Evolutionary conservation across 2,797 vertebrate species (phyloP).

Genomic region (Adelosebastes latens): DNA sequence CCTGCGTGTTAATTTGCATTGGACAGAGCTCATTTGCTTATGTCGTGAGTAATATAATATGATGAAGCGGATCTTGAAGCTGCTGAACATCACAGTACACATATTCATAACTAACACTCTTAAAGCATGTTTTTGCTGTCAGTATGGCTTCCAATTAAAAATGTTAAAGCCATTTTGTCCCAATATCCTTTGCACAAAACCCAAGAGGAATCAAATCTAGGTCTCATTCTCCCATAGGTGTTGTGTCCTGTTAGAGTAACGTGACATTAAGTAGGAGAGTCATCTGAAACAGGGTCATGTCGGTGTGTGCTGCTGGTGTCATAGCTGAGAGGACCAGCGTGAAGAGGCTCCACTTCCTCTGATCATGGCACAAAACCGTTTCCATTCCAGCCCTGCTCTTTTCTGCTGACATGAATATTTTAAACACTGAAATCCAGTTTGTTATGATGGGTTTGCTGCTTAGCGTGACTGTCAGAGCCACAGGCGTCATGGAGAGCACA

Average conservation of each 20-base stretch:
- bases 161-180: conserved; percentile 40
- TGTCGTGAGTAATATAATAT: conserved; percentile 13
- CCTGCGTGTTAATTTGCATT: conserved; percentile 57
- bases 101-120: conserved; percentile 2
- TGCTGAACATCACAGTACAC: not conserved
- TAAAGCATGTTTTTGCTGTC: conserved; percentile 5
- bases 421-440: conserved; percentile 67
- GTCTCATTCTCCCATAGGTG: conserved; percentile 62
- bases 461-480: conserved; percentile 59
- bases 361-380: conserved; percentile 53
- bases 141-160: conserved; percentile 26
- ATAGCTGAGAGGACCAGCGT: conserved; percentile 36
- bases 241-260: conserved; percentile 54
- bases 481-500: conserved; percentile 25
- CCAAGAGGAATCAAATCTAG: conserved; percentile 59
- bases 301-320: conserved; percentile 45
- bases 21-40: conserved; percentile 50
- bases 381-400: conserved; percentile 51
- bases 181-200: conserved; percentile 40
- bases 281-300: conserved; percentile 69
- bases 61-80: conserved; percentile 9
- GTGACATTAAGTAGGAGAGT: conserved; percentile 64
- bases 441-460: conserved; percentile 53
- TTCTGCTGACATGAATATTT: conserved; percentile 77
- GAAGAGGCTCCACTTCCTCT: conserved; percentile 55